Percentiles rank a stretch among this genome's conserved stretches.
Conservation (phyloP, 2,797 vertebrate species). For the Gobio occitaniae region DNA sequence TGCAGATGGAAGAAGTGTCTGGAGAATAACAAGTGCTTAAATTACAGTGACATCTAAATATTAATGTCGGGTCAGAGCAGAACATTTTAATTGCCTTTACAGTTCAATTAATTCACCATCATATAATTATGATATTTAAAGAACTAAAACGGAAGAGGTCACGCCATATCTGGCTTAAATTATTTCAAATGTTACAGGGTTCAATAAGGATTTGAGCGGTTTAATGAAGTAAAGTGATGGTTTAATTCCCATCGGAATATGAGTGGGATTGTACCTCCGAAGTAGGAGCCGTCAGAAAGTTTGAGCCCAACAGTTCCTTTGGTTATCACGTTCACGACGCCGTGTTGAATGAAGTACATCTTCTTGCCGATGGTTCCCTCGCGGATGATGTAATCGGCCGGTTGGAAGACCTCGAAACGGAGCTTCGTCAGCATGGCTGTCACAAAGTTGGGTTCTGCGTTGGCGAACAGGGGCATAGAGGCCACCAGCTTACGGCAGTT, state of each 20-base stretch:
- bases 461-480: conserved; percentile 93
- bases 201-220: conserved; percentile 33
- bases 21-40: not conserved
- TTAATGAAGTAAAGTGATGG: conserved; percentile 35
- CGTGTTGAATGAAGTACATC: conserved; percentile 97
- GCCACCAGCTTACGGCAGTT: conserved; percentile 96
- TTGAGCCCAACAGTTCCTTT: conserved; percentile 95
- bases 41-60: not conserved
- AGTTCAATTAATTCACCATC: not conserved
- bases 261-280: conserved; percentile 83
- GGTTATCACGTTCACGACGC: conserved; percentile 92
- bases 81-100: conserved; percentile 14
- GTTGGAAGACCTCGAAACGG: conserved; percentile 94
- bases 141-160: conserved; percentile 3
- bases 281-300: conserved; percentile 92
- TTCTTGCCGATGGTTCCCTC: conserved; percentile 96
- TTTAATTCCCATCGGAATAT: conserved; percentile 40
- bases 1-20: not conserved
- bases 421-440: conserved; percentile 95
- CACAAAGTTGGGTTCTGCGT: conserved; percentile 93
- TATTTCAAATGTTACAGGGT: conserved; percentile 12
- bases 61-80: not conserved
- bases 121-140: conserved; percentile 5
- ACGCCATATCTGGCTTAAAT: conserved; percentile 24
- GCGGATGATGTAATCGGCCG: conserved; percentile 90